Conservation (phyloP, 2,113 vertebrate species). For the Condylura cristata region DNA sequence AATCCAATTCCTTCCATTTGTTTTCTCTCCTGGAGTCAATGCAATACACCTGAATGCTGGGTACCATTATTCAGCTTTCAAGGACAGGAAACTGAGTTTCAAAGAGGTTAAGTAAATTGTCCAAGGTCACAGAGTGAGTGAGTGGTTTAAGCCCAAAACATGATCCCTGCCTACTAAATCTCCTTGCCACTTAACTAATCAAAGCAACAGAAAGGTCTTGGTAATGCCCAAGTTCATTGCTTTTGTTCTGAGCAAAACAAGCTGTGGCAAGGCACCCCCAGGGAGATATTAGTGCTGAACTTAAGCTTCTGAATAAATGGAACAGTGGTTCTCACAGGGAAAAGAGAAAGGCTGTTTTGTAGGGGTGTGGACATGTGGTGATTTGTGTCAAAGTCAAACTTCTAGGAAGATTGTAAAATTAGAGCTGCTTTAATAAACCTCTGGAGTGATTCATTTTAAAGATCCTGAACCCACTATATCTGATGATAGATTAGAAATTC, state of each 20-base stretch:
- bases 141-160: conserved; percentile 18
- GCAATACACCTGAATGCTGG: background rate
- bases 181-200: background rate
- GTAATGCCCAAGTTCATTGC: background rate
- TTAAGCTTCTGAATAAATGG: background rate
- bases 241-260: conserved; percentile 23
- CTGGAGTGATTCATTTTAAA: background rate
- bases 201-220: background rate
- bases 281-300: background rate
- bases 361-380: too few relatives aligned
- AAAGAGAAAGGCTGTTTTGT: background rate
- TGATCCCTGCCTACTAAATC: background rate
- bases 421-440: background rate
- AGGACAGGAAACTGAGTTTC: conserved; percentile 31
- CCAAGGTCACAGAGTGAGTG: background rate
- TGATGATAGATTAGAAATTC: background rate
- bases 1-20: background rate
- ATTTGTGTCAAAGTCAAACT: background rate
- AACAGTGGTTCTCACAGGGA: background rate
- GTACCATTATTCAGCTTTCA: conserved; percentile 6
- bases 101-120: conserved; percentile 54
- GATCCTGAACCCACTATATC: background rate
- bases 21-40: conserved; percentile 38
- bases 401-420: background rate
- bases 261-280: background rate